Conservation (phyloP, 2,113 vertebrate genomes). For the Zosterops hypoxanthus region DNA sequence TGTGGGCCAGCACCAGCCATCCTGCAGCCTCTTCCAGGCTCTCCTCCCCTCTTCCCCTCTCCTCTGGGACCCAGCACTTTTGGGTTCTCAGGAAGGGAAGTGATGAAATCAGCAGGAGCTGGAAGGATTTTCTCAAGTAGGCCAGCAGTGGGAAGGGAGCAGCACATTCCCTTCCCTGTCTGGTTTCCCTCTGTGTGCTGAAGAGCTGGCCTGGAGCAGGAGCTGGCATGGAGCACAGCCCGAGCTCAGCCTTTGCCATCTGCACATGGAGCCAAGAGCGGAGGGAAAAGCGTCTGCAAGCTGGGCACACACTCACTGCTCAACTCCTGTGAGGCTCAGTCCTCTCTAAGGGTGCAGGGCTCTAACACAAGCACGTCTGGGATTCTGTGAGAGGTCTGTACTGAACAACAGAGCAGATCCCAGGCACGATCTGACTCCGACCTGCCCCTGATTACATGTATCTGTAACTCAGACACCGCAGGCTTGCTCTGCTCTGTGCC, state of each 20-base stretch:
- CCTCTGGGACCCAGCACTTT: neutral
- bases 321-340: neutral
- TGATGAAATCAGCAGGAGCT: neutral
- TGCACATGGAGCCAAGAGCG: neutral
- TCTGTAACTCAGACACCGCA: neutral
- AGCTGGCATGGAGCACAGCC: neutral
- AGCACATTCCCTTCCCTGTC: neutral
- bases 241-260: neutral
- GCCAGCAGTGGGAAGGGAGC: neutral
- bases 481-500: neutral
- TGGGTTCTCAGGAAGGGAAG: neutral
- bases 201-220: neutral
- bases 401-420: neutral
- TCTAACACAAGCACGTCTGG: neutral
- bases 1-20: neutral
- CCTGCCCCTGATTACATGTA: neutral
- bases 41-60: neutral
- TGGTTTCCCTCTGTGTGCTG: neutral
- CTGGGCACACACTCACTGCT: neutral
- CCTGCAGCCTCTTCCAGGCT: neutral
- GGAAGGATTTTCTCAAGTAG: constrained; percentile 3
- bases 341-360: neutral
- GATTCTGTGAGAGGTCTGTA: neutral
- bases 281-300: neutral
- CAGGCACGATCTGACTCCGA: neutral